Percentiles rank a stretch among this genome's conserved stretches.
These are phyloP conservation scores for Lapara coniferarum DNA, from an alignment of 2,888 invertebrate genomes.

Conservation along the genomic window DNA sequence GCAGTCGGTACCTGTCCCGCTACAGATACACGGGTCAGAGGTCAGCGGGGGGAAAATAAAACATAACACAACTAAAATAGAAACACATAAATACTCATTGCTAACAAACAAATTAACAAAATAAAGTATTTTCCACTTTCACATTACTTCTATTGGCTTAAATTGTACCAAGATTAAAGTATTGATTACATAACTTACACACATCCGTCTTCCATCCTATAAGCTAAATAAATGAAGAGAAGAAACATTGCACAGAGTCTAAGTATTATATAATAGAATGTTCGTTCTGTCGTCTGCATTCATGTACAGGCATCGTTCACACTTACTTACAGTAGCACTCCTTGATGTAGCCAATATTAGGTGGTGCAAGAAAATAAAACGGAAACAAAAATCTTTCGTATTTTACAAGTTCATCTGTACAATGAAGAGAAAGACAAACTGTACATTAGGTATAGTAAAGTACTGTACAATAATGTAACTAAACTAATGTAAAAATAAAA, in stretches of 20 bases:
- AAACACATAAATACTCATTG: constrained; percentile 79
- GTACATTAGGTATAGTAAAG: constrained; percentile 74
- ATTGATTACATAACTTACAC: constrained; percentile 52
- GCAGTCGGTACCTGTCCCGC: constrained; percentile 98
- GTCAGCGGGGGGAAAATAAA: constrained; percentile 87
- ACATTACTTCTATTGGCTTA: constrained; percentile 47
- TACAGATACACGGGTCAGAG: constrained; percentile 90
- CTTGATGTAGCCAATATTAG: constrained; percentile 86
- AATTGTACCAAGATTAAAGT: constrained; percentile 30
- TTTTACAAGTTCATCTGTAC: constrained; percentile 82
- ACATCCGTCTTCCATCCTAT: constrained; percentile 71
- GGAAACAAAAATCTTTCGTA: constrained; percentile 85
- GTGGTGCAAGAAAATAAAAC: constrained; percentile 87
- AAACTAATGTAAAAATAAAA: constrained; percentile 82
- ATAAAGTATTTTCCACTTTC: constrained; percentile 70
- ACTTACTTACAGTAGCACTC: constrained; percentile 85
- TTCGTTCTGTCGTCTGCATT: constrained; percentile 66
- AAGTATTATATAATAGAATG: constrained; percentile 50
- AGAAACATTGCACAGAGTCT: constrained; percentile 58
- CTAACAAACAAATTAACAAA: constrained; percentile 74
- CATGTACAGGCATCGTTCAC: constrained; percentile 63
- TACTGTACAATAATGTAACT: constrained; percentile 81
- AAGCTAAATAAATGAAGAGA: constrained; percentile 77
- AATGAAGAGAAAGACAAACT: constrained; percentile 79
- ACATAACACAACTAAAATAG: constrained; percentile 83